Percentiles rank a stretch among this genome's conserved stretches.
These are phyloP conservation scores for Gonocerus acuteangulatus DNA, from an alignment of 2,888 invertebrate genomes.

Conservation along the genomic window DNA sequence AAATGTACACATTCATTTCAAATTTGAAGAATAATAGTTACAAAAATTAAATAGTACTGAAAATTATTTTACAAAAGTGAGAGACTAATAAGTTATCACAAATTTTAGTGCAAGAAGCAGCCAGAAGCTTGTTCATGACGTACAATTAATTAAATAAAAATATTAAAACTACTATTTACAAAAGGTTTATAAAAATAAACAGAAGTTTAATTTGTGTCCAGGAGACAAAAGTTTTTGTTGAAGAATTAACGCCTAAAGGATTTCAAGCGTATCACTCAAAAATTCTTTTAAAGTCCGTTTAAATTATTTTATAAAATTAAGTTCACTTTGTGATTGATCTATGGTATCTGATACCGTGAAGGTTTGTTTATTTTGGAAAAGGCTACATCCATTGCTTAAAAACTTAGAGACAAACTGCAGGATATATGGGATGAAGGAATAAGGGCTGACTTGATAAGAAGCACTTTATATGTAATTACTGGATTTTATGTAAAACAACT, in stretches of 20 bases:
- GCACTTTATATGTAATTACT: not conserved
- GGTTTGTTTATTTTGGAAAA: no score
- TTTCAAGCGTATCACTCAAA: no score
- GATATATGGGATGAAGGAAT: not conserved
- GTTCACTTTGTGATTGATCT: no score
- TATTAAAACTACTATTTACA: not conserved
- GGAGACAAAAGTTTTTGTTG: no score
- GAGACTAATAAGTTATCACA: slow-evolving; percentile 17
- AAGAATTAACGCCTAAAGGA: no score
- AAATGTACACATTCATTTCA: slow-evolving; percentile 12
- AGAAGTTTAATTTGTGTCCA: no score
- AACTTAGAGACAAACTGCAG: not conserved
- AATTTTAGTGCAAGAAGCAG: slow-evolving; percentile 21
- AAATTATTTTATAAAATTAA: no score
- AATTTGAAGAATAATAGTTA: slow-evolving; percentile 4
- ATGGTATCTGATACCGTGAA: no score
- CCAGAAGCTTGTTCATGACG: slow-evolving; percentile 15
- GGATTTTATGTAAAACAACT: no score
- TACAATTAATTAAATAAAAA: slow-evolving; percentile 2
- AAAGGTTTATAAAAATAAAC: not conserved
- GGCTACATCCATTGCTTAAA: no score
- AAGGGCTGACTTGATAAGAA: not conserved
- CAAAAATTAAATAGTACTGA: slow-evolving; percentile 6
- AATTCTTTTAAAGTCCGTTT: no score
- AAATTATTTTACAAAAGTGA: slow-evolving; percentile 19